These are phyloP conservation scores for Sparidentex hasta DNA, from an alignment of 2,797 vertebrate genomes.

Conservation along the genomic window DNA sequence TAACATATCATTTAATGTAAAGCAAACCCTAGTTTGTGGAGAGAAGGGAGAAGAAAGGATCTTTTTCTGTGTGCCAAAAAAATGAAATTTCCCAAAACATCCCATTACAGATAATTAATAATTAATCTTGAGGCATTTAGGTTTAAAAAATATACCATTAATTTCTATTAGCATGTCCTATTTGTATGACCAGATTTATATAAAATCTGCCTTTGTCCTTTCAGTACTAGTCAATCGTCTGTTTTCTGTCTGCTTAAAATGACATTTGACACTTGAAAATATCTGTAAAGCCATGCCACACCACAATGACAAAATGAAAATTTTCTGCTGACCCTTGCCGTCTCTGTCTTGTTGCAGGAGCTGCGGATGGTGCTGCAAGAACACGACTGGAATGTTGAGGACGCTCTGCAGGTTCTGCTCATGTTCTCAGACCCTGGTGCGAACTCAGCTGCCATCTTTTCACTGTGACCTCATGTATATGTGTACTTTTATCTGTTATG, in stretches of 20 bases:
- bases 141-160: not conserved
- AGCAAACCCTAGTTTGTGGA: too few relatives aligned
- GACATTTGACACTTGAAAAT: not conserved
- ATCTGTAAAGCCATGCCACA: not conserved
- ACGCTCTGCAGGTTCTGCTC: slow-evolving; percentile 90
- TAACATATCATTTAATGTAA: not conserved
- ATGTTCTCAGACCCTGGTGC: slow-evolving; percentile 90
- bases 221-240: not conserved
- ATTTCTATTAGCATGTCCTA: not conserved
- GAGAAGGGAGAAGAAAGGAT: too few relatives aligned
- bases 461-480: not conserved
- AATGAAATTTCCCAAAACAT: too few relatives aligned
- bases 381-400: slow-evolving; percentile 92
- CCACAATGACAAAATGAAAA: not conserved
- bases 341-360: slow-evolving; percentile 84
- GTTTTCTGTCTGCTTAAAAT: not conserved
- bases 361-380: slow-evolving; percentile 92
- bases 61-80: too few relatives aligned
- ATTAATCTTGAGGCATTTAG: not conserved
- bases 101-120: not conserved
- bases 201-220: not conserved
- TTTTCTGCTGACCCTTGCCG: not conserved
- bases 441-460: not conserved
- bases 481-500: not conserved
- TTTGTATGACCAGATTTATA: not conserved